phyloP scores from a whole-genome alignment of 2,888 invertebrate genomes.

The Perithous albicinctus region DNA sequence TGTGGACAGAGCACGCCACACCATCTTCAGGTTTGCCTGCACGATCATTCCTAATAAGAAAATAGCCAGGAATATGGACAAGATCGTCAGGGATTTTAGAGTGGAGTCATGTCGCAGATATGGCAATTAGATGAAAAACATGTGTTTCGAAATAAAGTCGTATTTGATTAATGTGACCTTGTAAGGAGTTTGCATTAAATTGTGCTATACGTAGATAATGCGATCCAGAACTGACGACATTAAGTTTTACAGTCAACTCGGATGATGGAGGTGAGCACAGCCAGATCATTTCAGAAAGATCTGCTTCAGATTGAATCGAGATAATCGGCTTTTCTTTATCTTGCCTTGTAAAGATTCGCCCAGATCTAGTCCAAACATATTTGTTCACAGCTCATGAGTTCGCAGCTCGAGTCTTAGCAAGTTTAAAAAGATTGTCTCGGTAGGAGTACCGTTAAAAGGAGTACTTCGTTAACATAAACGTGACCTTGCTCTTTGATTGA shows the following conservation, averaged over 20 bases:
- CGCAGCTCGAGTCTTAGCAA: not conserved
- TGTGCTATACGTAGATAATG: no score
- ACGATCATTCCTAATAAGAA: no score
- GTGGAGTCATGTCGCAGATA: no score
- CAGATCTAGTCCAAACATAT: not conserved
- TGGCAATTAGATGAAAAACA: no score
- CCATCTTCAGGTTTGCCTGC: no score
- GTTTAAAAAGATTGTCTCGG: not conserved
- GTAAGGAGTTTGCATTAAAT: no score
- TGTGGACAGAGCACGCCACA: no score
- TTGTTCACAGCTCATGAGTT: not conserved
- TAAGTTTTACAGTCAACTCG: not conserved
- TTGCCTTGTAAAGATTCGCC: not conserved
- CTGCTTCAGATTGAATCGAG: not conserved
- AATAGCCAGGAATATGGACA: no score
- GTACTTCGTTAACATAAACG: not conserved
- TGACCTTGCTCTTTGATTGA: not conserved
- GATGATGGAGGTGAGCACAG: not conserved
- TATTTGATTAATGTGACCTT: no score
- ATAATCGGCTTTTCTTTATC: not conserved
- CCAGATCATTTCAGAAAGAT: not conserved
- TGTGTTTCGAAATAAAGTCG: no score
- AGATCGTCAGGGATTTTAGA: no score
- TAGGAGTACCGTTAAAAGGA: no score
- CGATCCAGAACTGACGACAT: not conserved